These are phyloP conservation scores for Erpornis zantholeuca DNA, from an alignment of 2,113 vertebrate genomes.

Conservation along the genomic window DNA sequence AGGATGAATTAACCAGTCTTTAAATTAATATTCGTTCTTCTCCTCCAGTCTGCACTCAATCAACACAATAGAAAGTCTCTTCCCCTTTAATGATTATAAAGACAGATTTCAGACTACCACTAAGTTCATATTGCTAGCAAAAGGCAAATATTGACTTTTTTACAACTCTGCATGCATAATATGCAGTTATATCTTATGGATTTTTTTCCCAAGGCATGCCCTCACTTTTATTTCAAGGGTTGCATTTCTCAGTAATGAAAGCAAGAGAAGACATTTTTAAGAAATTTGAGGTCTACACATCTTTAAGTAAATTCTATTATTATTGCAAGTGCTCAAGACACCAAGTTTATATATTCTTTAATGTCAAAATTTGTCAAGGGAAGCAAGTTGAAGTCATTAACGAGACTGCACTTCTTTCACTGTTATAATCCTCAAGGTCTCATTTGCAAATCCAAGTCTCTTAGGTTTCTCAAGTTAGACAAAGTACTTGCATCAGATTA, in stretches of 20 bases:
- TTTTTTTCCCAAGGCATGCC: not conserved
- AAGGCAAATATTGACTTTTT: not conserved
- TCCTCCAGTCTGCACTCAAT: not conserved
- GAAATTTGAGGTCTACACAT: not conserved
- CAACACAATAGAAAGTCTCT: not conserved
- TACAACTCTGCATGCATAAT: not conserved
- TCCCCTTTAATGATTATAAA: not conserved
- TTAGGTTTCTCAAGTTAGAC: conserved; percentile 44
- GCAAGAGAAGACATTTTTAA: not conserved
- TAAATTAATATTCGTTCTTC: not conserved
- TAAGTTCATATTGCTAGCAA: not conserved
- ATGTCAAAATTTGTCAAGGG: not conserved
- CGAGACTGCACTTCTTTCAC: not conserved
- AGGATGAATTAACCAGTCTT: not conserved
- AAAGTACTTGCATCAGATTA: conserved; percentile 61
- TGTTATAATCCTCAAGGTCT: conserved; percentile 21
- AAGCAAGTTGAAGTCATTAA: not conserved
- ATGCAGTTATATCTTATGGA: not conserved
- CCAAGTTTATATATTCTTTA: not conserved
- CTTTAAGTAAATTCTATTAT: not conserved
- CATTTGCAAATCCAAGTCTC: conserved; percentile 24
- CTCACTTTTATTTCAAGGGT: not conserved
- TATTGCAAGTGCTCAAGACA: not conserved
- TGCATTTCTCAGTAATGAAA: not conserved
- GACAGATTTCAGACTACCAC: not conserved